A percentile compares a stretch with the other conserved stretches of the same genome.
Evolutionary conservation across 2,797 vertebrate species (phyloP).

Genomic region (Siniperca obscura): DNA sequence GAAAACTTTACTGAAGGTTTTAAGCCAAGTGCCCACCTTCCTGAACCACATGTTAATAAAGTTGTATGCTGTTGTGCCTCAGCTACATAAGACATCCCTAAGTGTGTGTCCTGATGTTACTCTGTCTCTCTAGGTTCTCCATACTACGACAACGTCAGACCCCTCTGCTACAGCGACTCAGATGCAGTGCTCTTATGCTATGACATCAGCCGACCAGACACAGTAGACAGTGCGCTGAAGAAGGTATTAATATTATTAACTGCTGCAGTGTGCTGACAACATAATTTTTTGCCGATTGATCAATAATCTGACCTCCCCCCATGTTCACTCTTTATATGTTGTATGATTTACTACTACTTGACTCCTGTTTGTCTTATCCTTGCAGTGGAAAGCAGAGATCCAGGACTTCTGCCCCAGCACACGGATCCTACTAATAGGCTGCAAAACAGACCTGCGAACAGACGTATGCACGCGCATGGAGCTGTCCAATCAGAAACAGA

Average conservation of each 20-base stretch:
- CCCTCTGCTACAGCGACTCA: conserved; percentile 97
- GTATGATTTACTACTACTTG: not conserved
- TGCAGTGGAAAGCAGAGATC: conserved; percentile 95
- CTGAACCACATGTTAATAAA: not conserved
- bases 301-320: not conserved
- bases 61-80: too few relatives aligned
- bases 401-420: conserved; percentile 94
- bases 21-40: not conserved
- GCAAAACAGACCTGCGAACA: conserved; percentile 93
- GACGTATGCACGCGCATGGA: conserved; percentile 95
- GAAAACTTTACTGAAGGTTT: not conserved
- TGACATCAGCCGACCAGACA: conserved; percentile 94
- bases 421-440: conserved; percentile 93
- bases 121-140: conserved; percentile 88
- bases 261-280: not conserved
- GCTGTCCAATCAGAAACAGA: conserved; percentile 94
- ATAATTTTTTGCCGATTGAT: not conserved
- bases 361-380: conserved; percentile 14
- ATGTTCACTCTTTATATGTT: not conserved
- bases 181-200: conserved; percentile 95
- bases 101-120: conserved; percentile 9
- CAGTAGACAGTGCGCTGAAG: conserved; percentile 90
- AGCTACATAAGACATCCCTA: not conserved
- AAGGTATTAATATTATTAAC: conserved; percentile 83
- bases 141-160: conserved; percentile 96